These are phyloP conservation scores for Achroia grisella DNA, from an alignment of 1,140 invertebrate species.

Conservation along the genomic window DNA sequence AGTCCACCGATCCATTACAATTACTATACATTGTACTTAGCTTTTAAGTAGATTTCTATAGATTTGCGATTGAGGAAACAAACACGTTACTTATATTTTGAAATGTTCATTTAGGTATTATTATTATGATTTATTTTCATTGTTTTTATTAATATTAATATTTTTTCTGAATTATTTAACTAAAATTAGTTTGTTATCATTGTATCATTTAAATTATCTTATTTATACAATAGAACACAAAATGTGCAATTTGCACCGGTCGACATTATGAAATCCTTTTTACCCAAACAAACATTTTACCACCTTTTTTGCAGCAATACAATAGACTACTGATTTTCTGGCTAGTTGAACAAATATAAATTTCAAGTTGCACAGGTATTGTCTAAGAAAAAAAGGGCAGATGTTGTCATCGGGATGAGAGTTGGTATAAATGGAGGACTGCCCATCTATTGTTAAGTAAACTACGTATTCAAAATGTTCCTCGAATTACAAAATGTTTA, in stretches of 20 bases:
- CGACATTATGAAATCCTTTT: slow-evolving; percentile 33
- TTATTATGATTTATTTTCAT: too few relatives aligned
- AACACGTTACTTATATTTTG: too few relatives aligned
- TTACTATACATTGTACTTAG: too few relatives aligned
- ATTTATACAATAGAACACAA: too few relatives aligned
- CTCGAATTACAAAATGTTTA: slow-evolving; percentile 68
- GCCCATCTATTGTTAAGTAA: slow-evolving; percentile 54
- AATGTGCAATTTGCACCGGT: slow-evolving; percentile 5
- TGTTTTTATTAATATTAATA: too few relatives aligned
- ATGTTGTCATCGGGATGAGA: slow-evolving; percentile 56
- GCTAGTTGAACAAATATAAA: slow-evolving; percentile 69
- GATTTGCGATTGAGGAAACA: too few relatives aligned
- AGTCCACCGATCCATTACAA: too few relatives aligned
- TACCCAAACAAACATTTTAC: slow-evolving; percentile 51
- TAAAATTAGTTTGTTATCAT: too few relatives aligned
- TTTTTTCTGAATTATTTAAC: too few relatives aligned
- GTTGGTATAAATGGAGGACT: slow-evolving; percentile 44
- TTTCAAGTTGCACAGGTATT: slow-evolving; percentile 45
- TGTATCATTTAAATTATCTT: too few relatives aligned
- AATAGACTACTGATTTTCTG: slow-evolving; percentile 66
- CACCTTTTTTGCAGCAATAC: slow-evolving; percentile 48
- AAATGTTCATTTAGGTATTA: too few relatives aligned
- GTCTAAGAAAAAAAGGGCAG: slow-evolving; percentile 55
- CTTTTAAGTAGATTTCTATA: too few relatives aligned
- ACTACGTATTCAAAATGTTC: slow-evolving; percentile 63